Conservation (phyloP, 2,113 vertebrate species). For the Acanthisitta chloris region DNA sequence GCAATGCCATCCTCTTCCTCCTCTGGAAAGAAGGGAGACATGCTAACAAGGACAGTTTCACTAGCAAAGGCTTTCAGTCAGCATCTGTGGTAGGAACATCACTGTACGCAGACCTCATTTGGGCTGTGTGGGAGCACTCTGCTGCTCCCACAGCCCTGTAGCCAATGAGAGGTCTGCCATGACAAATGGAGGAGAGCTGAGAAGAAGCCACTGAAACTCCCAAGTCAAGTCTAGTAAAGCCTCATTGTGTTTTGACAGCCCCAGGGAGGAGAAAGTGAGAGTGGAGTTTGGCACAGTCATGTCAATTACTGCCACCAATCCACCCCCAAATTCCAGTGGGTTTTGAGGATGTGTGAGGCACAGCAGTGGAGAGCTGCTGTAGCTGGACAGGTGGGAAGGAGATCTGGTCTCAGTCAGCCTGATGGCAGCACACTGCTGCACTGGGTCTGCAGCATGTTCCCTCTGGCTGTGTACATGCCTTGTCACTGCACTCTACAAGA, state of each 20-base stretch:
- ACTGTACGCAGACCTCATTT: neutral
- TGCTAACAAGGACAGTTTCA: neutral
- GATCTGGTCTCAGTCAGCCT: neutral
- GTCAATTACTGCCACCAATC: neutral
- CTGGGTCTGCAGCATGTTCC: neutral
- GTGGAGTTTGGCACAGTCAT: neutral
- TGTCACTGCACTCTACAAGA: rapidly evolving
- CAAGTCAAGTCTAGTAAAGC: neutral
- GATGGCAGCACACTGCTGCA: neutral
- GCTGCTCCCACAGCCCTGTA: neutral
- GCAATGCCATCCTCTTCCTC: neutral
- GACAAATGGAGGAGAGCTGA: neutral
- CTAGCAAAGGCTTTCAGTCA: neutral
- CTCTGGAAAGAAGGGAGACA: neutral
- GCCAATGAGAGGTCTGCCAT: neutral
- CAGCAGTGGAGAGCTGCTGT: neutral
- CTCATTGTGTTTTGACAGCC: neutral
- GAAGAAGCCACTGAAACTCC: neutral
- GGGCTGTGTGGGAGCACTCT: neutral
- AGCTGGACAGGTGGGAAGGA: neutral
- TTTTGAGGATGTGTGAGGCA: neutral
- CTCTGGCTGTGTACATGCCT: rapidly evolving
- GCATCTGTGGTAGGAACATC: neutral
- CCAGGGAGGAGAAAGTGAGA: rapidly evolving
- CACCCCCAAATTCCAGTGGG: neutral